phyloP scores from a whole-genome alignment of 2,113 vertebrate genomes.

The Zootoca vivipara region DNA sequence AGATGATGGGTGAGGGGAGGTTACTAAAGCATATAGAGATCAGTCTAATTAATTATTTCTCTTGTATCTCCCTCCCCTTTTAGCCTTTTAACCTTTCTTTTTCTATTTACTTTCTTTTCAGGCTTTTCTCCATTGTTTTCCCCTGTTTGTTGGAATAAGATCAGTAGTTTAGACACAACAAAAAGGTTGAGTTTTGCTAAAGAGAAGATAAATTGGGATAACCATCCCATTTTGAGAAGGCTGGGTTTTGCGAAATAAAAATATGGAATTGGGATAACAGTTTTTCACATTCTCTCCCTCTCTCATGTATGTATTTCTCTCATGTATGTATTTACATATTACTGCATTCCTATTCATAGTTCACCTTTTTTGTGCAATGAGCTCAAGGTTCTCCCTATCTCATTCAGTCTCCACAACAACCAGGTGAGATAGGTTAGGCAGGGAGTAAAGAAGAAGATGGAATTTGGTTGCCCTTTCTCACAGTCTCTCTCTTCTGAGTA shows the following conservation, averaged over 20 bases:
- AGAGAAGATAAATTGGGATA: neutral
- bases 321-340: too few relatives aligned
- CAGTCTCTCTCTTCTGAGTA: neutral
- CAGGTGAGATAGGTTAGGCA: too few relatives aligned
- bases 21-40: conserved; percentile 44
- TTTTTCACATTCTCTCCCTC: neutral
- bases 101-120: neutral
- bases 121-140: neutral
- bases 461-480: neutral
- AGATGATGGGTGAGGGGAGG: conserved; percentile 48
- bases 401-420: too few relatives aligned
- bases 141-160: neutral
- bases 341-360: too few relatives aligned
- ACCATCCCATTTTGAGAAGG: too few relatives aligned
- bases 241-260: too few relatives aligned
- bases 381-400: too few relatives aligned
- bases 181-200: neutral
- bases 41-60: conserved; percentile 58
- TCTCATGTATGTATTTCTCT: too few relatives aligned
- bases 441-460: too few relatives aligned
- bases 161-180: neutral
- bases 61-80: conserved; percentile 50
- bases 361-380: too few relatives aligned
- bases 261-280: too few relatives aligned
- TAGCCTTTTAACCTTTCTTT: neutral